Conservation (phyloP, 2,113 vertebrate species). For the Eudyptes chrysolophus region DNA sequence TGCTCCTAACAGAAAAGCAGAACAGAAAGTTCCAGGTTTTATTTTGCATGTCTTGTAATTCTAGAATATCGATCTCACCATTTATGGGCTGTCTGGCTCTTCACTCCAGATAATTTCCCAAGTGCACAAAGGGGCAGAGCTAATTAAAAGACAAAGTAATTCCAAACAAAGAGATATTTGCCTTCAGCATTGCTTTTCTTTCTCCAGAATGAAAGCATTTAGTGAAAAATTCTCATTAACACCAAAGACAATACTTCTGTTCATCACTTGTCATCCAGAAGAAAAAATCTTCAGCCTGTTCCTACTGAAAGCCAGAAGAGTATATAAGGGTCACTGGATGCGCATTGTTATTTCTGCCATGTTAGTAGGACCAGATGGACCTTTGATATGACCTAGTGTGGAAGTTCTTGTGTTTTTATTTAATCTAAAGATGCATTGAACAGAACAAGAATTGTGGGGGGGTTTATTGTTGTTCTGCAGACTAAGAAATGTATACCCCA, state of each 20-base stretch:
- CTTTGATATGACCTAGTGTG: not conserved
- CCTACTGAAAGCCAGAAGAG: not conserved
- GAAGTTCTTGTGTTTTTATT: not conserved
- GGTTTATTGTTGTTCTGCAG: not conserved
- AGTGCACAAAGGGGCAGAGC: not conserved
- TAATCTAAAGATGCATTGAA: not conserved
- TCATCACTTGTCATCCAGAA: not conserved
- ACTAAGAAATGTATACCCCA: not conserved
- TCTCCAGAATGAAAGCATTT: not conserved
- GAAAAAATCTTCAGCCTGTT: not conserved
- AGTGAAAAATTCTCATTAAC: not conserved
- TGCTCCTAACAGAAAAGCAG: not conserved
- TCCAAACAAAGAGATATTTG: not conserved
- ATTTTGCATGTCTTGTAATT: not conserved
- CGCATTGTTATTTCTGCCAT: not conserved
- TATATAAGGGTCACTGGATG: not conserved
- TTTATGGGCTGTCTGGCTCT: not conserved
- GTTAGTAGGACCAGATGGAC: not conserved
- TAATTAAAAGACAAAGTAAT: not conserved
- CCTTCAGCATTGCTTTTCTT: not conserved
- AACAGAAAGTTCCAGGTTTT: not conserved
- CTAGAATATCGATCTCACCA: not conserved
- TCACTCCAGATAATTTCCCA: not conserved
- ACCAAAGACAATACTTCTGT: not conserved
- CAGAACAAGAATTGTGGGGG: not conserved